Evolutionary conservation across 2,113 vertebrate species (phyloP), one percentile per base, ranked within the genome.

Genomic region (Cathartes aura): DNA sequence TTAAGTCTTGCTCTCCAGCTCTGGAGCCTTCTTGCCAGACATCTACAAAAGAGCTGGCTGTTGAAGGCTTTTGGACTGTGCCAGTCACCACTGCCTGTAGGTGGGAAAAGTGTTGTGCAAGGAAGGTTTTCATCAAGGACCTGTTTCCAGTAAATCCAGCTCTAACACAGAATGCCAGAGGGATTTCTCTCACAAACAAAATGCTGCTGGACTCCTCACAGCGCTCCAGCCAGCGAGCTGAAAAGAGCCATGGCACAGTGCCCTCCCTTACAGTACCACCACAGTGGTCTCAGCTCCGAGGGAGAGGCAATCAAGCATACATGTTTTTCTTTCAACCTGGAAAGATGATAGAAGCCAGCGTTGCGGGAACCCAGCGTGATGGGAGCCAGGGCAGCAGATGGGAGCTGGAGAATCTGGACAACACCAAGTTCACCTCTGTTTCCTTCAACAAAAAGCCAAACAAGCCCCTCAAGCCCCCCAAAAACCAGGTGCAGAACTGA

Each of bases 81-180:
- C 47, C 92, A 93, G n/a, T 62, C 95, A 70, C 71, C 42, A 34
- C 1, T n/a, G 58, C 50, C 92, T 70, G 38, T 43, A 94, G 75
- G 72, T 93, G 82, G 89, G 62, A 89, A 82, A 74, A 92, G 22
- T 2, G 26, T 70, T 59, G 52, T 81, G 68, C 68, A 83, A 87
- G 82, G 63, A 87, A 93, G 71, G 85, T 83, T 95, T 97, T 89
- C 88, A 90, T 50, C 82, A 81, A 82, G 58, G 63, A 86, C 79
- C 72, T 55, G 59, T 40, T 93, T 89, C 72, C 90, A 96, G 90
- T 89, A 95, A 96, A 94, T 59, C 79, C 90, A 66, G 45, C 88
- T 80, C 48, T 50, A 70, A 56, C 45, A 42, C 42, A 74, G 74
- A 82, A 62, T 43, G 62, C 82, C 95, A 81, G 72, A 82, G 79